Conservation (phyloP, 2,113 vertebrate species). For the Nestor notabilis region DNA sequence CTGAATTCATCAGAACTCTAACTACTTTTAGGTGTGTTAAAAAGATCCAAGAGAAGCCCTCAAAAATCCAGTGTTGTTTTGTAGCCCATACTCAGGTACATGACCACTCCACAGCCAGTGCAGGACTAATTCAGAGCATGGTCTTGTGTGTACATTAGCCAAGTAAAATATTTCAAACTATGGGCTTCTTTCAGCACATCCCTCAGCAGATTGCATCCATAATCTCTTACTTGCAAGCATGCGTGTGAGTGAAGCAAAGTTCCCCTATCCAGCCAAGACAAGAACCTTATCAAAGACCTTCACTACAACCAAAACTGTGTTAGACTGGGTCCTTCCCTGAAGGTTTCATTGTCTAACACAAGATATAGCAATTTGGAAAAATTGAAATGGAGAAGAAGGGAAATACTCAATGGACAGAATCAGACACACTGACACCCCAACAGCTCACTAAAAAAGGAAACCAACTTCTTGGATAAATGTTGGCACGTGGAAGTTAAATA, state of each 20-base stretch:
- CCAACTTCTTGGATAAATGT: background rate
- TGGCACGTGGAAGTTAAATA: background rate
- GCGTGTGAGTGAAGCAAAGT: background rate
- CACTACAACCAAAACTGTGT: background rate
- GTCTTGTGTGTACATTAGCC: background rate
- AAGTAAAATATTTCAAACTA: background rate
- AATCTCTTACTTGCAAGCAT: background rate
- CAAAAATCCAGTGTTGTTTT: background rate
- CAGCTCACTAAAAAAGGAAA: background rate
- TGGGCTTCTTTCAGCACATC: background rate
- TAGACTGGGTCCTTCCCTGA: background rate
- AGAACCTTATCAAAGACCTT: background rate
- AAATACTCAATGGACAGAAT: background rate
- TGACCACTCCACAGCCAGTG: background rate
- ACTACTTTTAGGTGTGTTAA: background rate
- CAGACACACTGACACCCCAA: background rate
- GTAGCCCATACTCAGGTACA: background rate
- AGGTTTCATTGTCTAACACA: background rate
- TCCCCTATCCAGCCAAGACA: background rate
- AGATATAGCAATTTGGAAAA: background rate
- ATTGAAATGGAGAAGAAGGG: background rate
- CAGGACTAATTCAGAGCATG: background rate
- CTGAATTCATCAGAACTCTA: background rate
- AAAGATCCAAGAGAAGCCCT: background rate
- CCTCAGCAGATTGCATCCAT: background rate